Conservation (phyloP, 2,888 invertebrate genomes). For the Volucella zonaria region DNA sequence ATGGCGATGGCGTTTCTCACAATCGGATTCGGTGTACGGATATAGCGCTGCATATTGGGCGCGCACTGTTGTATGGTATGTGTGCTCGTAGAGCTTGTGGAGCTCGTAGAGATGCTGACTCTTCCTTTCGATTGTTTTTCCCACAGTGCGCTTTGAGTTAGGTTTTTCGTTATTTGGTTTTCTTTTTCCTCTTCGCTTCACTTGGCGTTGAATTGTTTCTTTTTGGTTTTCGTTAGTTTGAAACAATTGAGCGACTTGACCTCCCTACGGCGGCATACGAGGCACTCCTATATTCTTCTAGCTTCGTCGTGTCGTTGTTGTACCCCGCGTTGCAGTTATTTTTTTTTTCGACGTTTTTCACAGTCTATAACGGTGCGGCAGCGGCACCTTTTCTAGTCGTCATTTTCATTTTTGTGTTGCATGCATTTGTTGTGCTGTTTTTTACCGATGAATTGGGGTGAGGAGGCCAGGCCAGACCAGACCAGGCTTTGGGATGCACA, state of each 20-base stretch:
- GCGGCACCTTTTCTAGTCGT: slow-evolving; percentile 72
- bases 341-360: not conserved
- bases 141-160: slow-evolving; percentile 78
- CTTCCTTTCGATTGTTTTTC: slow-evolving; percentile 82
- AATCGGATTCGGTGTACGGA: not conserved
- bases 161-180: slow-evolving; percentile 22
- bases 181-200: slow-evolving; percentile 38
- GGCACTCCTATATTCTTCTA: slow-evolving; percentile 70
- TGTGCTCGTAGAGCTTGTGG: slow-evolving; percentile 16
- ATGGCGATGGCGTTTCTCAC: slow-evolving; percentile 44
- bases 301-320: slow-evolving; percentile 57
- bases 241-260: slow-evolving; percentile 73
- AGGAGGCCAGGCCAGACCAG: slow-evolving; percentile 49
- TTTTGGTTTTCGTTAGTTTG: slow-evolving; percentile 16
- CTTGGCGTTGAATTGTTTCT: not conserved
- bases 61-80: slow-evolving; percentile 44
- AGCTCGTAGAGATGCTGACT: slow-evolving; percentile 75
- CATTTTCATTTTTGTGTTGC: slow-evolving; percentile 39
- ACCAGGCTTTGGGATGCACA: slow-evolving; percentile 61
- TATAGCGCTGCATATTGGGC: slow-evolving; percentile 65
- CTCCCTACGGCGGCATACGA: slow-evolving; percentile 67
- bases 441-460: slow-evolving; percentile 71
- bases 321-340: slow-evolving; percentile 5
- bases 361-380: slow-evolving; percentile 54
- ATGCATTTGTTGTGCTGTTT: slow-evolving; percentile 50